These are phyloP conservation scores for Adela reaumurella DNA, from an alignment of 2,888 invertebrate genomes.

Conservation along the genomic window DNA sequence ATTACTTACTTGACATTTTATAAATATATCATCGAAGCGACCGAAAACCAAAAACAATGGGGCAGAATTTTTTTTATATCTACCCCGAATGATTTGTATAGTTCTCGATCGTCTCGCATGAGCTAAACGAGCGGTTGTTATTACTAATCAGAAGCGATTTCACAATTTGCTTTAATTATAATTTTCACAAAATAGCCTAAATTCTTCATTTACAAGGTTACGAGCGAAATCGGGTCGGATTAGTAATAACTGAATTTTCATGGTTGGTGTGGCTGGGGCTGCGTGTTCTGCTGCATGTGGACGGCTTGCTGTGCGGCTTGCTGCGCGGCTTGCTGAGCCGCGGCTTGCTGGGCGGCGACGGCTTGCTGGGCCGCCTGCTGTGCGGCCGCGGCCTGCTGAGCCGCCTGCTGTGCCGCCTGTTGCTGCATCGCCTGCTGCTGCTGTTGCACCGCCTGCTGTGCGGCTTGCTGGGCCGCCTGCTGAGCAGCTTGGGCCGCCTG, in stretches of 20 bases:
- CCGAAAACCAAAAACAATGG: background rate
- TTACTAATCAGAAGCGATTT: slow-evolving; percentile 48
- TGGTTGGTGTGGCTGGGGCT: slow-evolving; percentile 55
- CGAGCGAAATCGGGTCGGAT: slow-evolving; percentile 50
- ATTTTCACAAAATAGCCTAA: slow-evolving; percentile 9
- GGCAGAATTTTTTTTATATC: too few species aligned
- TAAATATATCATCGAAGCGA: background rate
- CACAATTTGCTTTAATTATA: background rate
- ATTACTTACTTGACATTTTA: too few species aligned
- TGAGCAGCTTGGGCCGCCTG: slow-evolving; percentile 15
- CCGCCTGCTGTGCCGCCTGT: slow-evolving; percentile 14
- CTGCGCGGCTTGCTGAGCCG: slow-evolving; percentile 35
- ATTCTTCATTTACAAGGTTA: slow-evolving; percentile 9
- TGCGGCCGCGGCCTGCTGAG: slow-evolving; percentile 3
- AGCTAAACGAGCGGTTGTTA: background rate
- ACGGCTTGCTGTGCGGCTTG: slow-evolving; percentile 53
- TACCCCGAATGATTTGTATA: too few species aligned
- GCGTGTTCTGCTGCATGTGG: slow-evolving; percentile 52
- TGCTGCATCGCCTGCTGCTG: slow-evolving; percentile 19
- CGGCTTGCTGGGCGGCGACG: slow-evolving; percentile 24
- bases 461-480: slow-evolving; percentile 25
- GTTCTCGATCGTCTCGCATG: background rate
- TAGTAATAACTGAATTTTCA: slow-evolving; percentile 82
- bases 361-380: slow-evolving; percentile 16
- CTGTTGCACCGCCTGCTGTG: slow-evolving; percentile 27